These are phyloP conservation scores for Petrolisthes manimaculis DNA, from an alignment of 2,888 invertebrate genomes.

Conservation along the genomic window DNA sequence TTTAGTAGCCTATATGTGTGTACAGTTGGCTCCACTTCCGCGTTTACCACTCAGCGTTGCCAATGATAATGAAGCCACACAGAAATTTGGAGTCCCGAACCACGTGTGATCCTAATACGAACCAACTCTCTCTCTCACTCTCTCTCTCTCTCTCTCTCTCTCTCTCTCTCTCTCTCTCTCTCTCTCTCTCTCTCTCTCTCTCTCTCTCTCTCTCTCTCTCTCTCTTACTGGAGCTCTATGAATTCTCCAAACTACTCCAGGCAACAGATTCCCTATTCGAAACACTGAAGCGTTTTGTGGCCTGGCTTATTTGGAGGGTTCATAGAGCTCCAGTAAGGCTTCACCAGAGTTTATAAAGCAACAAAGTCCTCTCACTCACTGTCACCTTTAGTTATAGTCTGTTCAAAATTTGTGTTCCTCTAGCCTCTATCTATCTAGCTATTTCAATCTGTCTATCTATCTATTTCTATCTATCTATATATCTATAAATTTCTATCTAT, in stretches of 20 bases:
- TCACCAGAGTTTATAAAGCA: no score
- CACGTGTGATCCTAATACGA: no score
- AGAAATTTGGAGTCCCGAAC: neutral
- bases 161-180: neutral
- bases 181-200: neutral
- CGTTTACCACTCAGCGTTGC: no score
- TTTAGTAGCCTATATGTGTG: neutral
- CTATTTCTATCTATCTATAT: no score
- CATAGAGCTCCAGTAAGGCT: neutral
- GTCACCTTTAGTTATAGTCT: no score
- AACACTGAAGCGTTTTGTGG: no score
- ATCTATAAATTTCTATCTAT: no score
- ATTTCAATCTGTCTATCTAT: no score
- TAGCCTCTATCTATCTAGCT: no score
- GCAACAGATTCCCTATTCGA: no score
- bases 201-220: conserved; percentile 1
- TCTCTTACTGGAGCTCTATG: neutral
- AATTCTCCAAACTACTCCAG: neutral
- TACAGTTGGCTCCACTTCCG: neutral
- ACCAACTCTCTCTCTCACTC: neutral
- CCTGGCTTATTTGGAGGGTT: neutral
- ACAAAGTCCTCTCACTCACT: no score
- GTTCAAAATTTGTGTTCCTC: no score
- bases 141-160: neutral
- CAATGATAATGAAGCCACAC: neutral